Percentiles rank a stretch among this genome's conserved stretches.
These are phyloP conservation scores for Phytoseiulus persimilis DNA, from an alignment of 2,888 invertebrate species.

Conservation along the genomic window DNA sequence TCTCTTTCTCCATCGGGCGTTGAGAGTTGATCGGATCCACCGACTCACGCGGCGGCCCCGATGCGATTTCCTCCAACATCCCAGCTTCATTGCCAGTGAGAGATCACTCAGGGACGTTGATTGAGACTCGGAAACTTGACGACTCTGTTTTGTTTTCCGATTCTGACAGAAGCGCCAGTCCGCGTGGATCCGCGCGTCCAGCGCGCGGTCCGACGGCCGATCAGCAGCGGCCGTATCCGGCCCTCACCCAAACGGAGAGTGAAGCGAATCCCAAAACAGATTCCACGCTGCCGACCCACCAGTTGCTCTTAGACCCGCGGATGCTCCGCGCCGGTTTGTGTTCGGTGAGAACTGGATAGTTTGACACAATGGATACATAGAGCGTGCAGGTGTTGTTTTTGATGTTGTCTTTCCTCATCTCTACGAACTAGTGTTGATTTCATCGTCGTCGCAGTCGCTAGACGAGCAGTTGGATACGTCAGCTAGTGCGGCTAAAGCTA, in stretches of 20 bases:
- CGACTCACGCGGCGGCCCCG: background rate
- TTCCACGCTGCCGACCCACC: conserved; percentile 25
- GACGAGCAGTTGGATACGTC: background rate
- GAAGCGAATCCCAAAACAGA: conserved; percentile 36
- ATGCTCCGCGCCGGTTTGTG: conserved; percentile 8
- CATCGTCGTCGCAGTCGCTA: background rate
- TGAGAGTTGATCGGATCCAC: background rate
- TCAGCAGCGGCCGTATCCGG: background rate
- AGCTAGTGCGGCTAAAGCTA: too few relatives aligned
- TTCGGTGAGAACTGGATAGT: background rate
- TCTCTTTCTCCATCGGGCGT: background rate
- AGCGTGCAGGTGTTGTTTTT: background rate
- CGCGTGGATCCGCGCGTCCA: background rate
- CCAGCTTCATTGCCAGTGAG: too few relatives aligned
- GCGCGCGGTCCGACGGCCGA: background rate
- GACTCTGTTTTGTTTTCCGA: background rate
- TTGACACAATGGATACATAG: conserved; percentile 5
- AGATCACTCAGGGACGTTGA: too few relatives aligned
- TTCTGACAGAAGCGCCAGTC: background rate
- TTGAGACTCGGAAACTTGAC: background rate
- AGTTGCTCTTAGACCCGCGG: conserved; percentile 32
- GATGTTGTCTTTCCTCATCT: background rate
- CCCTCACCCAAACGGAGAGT: conserved; percentile 24
- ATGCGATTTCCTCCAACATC: background rate
- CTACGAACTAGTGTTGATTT: background rate